Evolutionary conservation across 2,888 invertebrate genomes (phyloP).

Genomic region (Callinectes sapidus): DNA sequence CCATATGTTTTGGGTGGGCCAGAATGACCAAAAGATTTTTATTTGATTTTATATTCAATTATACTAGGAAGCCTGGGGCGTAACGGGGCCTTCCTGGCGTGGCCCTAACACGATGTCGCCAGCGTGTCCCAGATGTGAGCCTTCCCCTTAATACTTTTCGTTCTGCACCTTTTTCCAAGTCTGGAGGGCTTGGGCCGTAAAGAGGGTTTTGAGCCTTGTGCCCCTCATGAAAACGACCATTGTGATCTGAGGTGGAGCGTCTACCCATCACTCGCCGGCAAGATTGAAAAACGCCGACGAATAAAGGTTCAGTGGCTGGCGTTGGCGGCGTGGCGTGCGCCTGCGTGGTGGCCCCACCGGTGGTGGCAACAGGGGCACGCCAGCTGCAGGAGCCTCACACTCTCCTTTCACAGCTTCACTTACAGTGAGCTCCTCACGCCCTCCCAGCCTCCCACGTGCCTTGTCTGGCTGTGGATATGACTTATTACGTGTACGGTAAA

Average conservation of each 20-base stretch:
- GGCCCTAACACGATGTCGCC: neutral
- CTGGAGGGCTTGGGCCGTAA: constrained; percentile 39
- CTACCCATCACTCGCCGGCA: constrained; percentile 55
- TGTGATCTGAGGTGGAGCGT: constrained; percentile 42
- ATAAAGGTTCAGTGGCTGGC: constrained; percentile 44
- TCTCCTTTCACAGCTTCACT: constrained; percentile 32
- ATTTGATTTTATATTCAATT: constrained; percentile 31
- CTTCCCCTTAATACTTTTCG: neutral
- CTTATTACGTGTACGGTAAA: neutral
- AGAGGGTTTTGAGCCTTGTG: constrained; percentile 50
- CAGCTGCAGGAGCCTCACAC: constrained; percentile 43
- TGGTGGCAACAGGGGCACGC: constrained; percentile 52
- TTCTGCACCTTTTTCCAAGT: constrained; percentile 36
- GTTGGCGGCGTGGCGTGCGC: constrained; percentile 42
- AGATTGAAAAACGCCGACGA: constrained; percentile 62
- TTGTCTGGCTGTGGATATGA: neutral
- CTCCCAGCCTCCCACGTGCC: constrained; percentile 35
- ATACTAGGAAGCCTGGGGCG: neutral
- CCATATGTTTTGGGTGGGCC: neutral
- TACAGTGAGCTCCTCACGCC: constrained; percentile 14
- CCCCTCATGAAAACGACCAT: constrained; percentile 56
- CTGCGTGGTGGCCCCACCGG: constrained; percentile 48
- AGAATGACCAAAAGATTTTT: neutral
- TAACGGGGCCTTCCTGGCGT: constrained; percentile 13
- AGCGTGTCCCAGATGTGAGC: neutral